Evolutionary conservation across 1,140 invertebrate genomes (phyloP), one percentile per base, ranked within the genome.

Genomic region (Dendrolimus kikuchii): DNA sequence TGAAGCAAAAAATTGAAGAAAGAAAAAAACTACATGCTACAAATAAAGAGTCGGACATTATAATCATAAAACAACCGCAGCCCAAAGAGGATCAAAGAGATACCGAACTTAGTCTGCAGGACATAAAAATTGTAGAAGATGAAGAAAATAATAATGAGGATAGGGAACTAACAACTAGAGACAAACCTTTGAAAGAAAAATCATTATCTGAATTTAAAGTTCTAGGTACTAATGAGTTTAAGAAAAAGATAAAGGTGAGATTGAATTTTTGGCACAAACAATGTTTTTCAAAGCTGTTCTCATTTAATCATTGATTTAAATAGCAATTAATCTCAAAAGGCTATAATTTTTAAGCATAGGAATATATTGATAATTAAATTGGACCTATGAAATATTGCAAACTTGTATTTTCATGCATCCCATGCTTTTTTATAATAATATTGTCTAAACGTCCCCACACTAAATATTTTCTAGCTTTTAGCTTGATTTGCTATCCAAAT

Each of bases 1-100:
- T 92, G 23, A 83, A 91, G 51, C 83, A 90, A 74, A 89, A 83
- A 74, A 90, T 90, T 53, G 89, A 89, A 72, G 83, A 90, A 65
- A 80, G 89, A 55, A 89, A 88, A 63, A 83, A 79, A 68, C 63
- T 58, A 59, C 56, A 48, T 60, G 53, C 44, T 45, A 59, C 39
- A 40, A 59, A 62, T 46, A 69, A 82, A 57, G 74, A 59, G 56
- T 53, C 61, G 49, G 59, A 73, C 52, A 65, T 59, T 44, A 74
- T 74, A 46, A 68, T 59, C 8, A 58, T 72, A 40, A 23, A 23
- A 23, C 23, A 23, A 23, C 23, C 23, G 23, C 23, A 40, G 46
- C 23, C 49, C 68, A 60, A 7, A 68, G 71, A 39, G 72, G 78
- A 51, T 66, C 7, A 48, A 43, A 5, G 50, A 5, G 23, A 48